These are phyloP conservation scores for Marmota monax DNA, from an alignment of 2,113 vertebrate species.

Conservation along the genomic window DNA sequence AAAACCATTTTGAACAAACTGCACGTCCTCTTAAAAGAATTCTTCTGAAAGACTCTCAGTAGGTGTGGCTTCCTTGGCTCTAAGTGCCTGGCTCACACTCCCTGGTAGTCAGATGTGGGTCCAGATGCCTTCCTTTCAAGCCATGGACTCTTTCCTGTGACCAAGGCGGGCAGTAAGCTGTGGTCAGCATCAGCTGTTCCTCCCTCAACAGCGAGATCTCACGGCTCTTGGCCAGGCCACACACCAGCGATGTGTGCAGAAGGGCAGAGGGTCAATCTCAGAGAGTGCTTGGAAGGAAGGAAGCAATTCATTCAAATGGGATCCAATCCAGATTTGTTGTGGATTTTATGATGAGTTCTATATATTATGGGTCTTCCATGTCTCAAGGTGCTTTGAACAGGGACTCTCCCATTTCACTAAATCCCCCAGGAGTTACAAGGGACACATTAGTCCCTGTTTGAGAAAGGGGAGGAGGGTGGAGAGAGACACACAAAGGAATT, in stretches of 20 bases:
- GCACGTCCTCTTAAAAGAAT: not conserved
- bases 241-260: not conserved
- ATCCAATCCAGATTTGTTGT: not conserved
- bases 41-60: not conserved
- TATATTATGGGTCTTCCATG: not conserved
- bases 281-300: not conserved
- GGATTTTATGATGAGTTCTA: not conserved
- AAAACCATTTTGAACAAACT: not conserved
- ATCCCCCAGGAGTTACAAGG: too few species aligned
- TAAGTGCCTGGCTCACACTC: not conserved
- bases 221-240: not conserved
- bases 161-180: not conserved
- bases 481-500: too few species aligned
- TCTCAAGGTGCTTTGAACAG: not conserved
- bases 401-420: not conserved
- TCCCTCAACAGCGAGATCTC: not conserved
- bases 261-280: not conserved
- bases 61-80: not conserved
- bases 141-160: accelerated
- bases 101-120: not conserved
- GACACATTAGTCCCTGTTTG: not conserved
- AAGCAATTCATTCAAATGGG: not conserved
- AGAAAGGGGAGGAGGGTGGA: too few species aligned
- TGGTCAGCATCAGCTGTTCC: not conserved
- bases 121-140: not conserved